phyloP scores from a whole-genome alignment of 2,113 vertebrate genomes.

The Prietella phreatophila region DNA sequence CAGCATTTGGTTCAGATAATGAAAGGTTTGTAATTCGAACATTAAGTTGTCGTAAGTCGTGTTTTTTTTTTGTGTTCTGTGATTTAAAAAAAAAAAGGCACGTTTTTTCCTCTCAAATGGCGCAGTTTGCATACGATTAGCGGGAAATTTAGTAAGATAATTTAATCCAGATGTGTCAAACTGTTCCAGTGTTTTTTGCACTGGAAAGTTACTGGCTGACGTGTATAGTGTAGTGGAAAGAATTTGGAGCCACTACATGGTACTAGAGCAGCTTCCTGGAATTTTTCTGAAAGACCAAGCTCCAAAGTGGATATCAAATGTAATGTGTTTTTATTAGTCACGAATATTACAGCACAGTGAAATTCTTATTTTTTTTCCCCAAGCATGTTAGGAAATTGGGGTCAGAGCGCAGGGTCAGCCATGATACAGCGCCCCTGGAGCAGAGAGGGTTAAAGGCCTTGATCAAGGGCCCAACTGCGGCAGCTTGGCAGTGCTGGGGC shows the following conservation, averaged over 20 bases:
- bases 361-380: too few species aligned
- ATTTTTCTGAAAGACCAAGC: neutral
- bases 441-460: too few species aligned
- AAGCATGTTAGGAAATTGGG: too few species aligned
- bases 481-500: too few species aligned
- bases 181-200: neutral
- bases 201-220: neutral
- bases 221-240: neutral
- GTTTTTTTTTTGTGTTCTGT: neutral
- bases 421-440: too few species aligned
- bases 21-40: constrained; percentile 6
- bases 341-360: too few species aligned
- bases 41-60: neutral
- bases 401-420: too few species aligned
- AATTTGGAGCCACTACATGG: neutral
- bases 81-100: neutral
- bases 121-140: neutral
- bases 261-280: neutral
- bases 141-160: neutral
- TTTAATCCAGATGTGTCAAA: neutral
- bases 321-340: too few species aligned
- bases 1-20: constrained; percentile 17
- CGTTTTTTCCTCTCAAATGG: neutral
- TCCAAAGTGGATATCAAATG: neutral
- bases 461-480: too few species aligned